Base-by-base conservation (phyloP, 2,797 vertebrate genomes). In the Mus minutoides region DNA sequence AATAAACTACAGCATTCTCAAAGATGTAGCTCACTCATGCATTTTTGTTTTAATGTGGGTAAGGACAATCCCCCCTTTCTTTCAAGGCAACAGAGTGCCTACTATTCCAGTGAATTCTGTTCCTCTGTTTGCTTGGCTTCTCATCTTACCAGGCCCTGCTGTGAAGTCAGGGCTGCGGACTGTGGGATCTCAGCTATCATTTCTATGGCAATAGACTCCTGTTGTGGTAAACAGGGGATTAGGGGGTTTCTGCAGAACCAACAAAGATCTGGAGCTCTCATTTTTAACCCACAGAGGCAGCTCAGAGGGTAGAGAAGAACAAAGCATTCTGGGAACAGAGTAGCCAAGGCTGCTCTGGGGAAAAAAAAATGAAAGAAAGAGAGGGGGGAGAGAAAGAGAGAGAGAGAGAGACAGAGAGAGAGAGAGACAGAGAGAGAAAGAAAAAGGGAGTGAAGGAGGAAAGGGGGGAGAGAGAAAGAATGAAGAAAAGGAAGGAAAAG, bases 191-290 rank as follows among this genome's bases (percentile, higher is more conserved):
- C 97, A 97, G 94, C 95, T 97, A 97, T 97, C 97, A 97, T 97
- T 97, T 97, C 97, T 97, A 98, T 97, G 96, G 97, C 91, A 97
- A 97, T 98, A 94, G 97, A 90, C 87, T 93, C 64, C 0, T 98
- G 97, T 97, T 98, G 95, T 97, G 96, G 95, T 97, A 97, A 97
- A 98, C 95, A 97, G 94, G 85, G 94, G 97, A 95, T 97, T 97
- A 97, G 96, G 97, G 97, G 96, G 80, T 95, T 97, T 97, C 95
- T 97, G 96, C 62, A 85, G 87, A 94, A 92, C 76, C 76, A 92
- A 31, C 52, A 16, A 82, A 94, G 91, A 80, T 52, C 78, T 34
- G 46, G 52, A 89, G 64, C 78, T 95, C 93, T 69, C 64, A 56
- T 71, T 52, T 71, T 56, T 89, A 90, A 64, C 26, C 75, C 83